Evolutionary conservation across 2,888 invertebrate genomes (phyloP).

Genomic region (Noctua pronuba): DNA sequence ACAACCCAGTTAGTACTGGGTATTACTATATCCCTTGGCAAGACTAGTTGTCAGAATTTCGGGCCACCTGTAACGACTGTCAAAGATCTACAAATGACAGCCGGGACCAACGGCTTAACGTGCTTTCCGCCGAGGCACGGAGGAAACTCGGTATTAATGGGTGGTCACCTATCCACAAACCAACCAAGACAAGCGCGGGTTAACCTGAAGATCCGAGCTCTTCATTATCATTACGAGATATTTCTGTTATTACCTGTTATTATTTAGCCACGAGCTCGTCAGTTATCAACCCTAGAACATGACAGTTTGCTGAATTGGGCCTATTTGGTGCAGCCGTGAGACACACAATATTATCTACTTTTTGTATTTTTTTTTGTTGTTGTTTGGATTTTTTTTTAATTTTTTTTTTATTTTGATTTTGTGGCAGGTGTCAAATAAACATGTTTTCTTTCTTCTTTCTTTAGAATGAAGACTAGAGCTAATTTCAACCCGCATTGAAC

Average conservation of each 20-base stretch:
- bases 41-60: background rate
- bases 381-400: too few species aligned
- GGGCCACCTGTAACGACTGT: background rate
- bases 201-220: background rate
- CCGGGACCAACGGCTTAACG: too few species aligned
- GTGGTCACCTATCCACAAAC: background rate
- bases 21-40: background rate
- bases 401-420: too few species aligned
- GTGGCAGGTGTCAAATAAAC: too few species aligned
- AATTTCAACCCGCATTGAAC: conserved; percentile 32
- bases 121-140: background rate
- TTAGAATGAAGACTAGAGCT: background rate
- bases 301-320: too few species aligned
- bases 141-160: background rate
- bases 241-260: too few species aligned
- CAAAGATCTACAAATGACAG: too few species aligned
- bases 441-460: too few species aligned
- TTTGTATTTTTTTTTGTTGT: too few species aligned
- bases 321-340: too few species aligned
- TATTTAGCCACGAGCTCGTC: background rate
- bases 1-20: background rate
- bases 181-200: background rate
- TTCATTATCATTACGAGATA: too few species aligned
- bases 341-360: too few species aligned
- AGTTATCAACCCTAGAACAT: background rate